phyloP scores from a whole-genome alignment of 2,888 invertebrate species.

The Dendrolimus pini region DNA sequence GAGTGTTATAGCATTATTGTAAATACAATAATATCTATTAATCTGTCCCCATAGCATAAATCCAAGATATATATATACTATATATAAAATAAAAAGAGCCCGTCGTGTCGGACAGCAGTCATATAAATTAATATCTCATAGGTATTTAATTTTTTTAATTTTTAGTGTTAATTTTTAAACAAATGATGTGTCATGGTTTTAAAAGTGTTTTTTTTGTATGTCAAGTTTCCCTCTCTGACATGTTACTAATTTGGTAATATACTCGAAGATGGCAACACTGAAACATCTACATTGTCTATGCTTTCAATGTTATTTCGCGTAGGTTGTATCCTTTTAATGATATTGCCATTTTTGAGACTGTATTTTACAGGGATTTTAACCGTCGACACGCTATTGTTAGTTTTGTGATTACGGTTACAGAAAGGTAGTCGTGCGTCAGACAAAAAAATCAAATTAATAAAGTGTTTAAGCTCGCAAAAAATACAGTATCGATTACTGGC shows the following conservation, averaged over 20 bases:
- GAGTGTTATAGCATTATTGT: slow-evolving; percentile 68
- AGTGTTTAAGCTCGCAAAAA: too few species aligned
- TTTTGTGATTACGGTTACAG: too few species aligned
- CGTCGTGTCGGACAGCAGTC: slow-evolving; percentile 54
- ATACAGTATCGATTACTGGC: too few species aligned
- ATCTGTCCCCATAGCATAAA: slow-evolving; percentile 68
- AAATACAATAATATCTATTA: slow-evolving; percentile 48
- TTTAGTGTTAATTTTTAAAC: slow-evolving; percentile 59
- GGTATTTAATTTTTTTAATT: slow-evolving; percentile 71
- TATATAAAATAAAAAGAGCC: slow-evolving; percentile 38
- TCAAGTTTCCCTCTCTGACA: slow-evolving; percentile 41
- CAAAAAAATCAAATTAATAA: too few species aligned
- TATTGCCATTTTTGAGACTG: background rate
- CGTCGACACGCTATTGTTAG: too few species aligned
- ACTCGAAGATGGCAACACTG: slow-evolving; percentile 37
- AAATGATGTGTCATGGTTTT: slow-evolving; percentile 59
- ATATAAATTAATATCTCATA: slow-evolving; percentile 69
- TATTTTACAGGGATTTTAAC: too few species aligned
- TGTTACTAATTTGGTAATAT: slow-evolving; percentile 15
- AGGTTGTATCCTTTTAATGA: too few species aligned
- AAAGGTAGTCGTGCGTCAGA: too few species aligned
- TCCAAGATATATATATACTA: slow-evolving; percentile 30
- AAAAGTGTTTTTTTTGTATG: slow-evolving; percentile 39
- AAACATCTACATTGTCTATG: slow-evolving; percentile 28
- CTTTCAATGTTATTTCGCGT: slow-evolving; percentile 22